These are phyloP conservation scores for Campylorhamphus procurvoides DNA, from an alignment of 2,113 vertebrate species.

Conservation along the genomic window DNA sequence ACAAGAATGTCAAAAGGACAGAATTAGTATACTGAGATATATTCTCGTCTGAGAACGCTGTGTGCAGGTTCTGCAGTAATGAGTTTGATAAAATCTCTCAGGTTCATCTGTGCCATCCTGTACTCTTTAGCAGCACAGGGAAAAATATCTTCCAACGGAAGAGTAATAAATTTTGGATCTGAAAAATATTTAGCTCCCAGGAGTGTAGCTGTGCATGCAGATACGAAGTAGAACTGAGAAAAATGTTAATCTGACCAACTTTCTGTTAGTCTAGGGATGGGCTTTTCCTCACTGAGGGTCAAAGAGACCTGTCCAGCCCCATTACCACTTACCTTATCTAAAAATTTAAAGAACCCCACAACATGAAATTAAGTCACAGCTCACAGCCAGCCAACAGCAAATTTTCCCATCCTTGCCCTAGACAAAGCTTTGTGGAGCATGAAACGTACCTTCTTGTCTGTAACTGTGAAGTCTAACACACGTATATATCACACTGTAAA, in stretches of 20 bases:
- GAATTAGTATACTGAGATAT: neutral
- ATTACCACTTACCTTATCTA: neutral
- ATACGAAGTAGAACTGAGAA: neutral
- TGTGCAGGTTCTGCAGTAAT: neutral
- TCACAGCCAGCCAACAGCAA: neutral
- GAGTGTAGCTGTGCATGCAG: neutral
- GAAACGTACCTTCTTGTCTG: neutral
- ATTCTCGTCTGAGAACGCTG: neutral
- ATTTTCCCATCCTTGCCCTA: neutral
- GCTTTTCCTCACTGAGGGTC: neutral
- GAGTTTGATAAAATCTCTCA: neutral
- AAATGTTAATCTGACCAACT: neutral
- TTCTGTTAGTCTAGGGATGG: neutral
- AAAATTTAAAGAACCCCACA: neutral
- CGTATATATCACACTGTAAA: neutral
- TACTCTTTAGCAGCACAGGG: neutral
- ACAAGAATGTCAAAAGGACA: neutral
- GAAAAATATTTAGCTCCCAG: constrained; percentile 10
- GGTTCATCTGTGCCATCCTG: neutral
- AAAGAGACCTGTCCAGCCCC: neutral
- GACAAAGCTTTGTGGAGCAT: neutral
- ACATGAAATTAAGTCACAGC: neutral
- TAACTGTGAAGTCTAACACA: neutral
- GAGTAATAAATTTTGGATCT: neutral
- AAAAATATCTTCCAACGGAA: constrained; percentile 3